These are phyloP conservation scores for Macquaria australasica DNA, from an alignment of 2,113 vertebrate genomes.

Conservation along the genomic window DNA sequence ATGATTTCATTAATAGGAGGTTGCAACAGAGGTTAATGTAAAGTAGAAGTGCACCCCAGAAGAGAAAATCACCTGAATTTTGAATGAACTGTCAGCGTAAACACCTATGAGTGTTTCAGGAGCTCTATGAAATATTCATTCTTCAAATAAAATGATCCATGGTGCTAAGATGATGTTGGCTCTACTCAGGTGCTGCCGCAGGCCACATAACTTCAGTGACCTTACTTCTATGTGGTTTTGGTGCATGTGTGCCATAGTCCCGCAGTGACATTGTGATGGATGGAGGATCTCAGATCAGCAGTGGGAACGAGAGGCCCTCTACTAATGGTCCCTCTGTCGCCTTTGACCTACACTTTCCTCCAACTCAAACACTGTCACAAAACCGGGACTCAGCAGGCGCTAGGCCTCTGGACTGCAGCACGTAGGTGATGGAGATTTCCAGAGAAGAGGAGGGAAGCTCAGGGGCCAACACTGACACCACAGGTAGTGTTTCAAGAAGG, in stretches of 20 bases:
- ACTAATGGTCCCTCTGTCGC: not conserved
- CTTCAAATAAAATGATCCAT: not conserved
- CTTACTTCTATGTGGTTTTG: slow-evolving; percentile 8
- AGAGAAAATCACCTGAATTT: not conserved
- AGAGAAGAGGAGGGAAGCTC: not conserved
- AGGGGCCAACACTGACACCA: not conserved
- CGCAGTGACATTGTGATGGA: not conserved
- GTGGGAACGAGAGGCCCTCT: not conserved
- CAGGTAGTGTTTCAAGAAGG: not conserved
- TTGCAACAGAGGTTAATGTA: not conserved
- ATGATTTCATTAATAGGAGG: no score
- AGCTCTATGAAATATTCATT: slow-evolving; percentile 22
- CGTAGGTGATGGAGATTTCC: not conserved
- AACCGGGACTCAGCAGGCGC: not conserved
- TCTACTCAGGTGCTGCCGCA: not conserved
- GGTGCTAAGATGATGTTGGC: not conserved
- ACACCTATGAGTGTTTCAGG: not conserved
- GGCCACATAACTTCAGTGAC: not conserved
- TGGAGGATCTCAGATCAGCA: slow-evolving; percentile 2
- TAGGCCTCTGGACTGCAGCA: not conserved
- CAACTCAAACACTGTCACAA: slow-evolving; percentile 15
- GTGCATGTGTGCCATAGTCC: slow-evolving; percentile 3
- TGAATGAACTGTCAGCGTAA: not conserved
- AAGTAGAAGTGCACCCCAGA: not conserved
- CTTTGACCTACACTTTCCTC: slow-evolving; percentile 4